Evolutionary conservation across 2,888 invertebrate species (phyloP), one percentile per base, ranked within the genome.

Genomic region (Tetanocera ferruginea): DNA sequence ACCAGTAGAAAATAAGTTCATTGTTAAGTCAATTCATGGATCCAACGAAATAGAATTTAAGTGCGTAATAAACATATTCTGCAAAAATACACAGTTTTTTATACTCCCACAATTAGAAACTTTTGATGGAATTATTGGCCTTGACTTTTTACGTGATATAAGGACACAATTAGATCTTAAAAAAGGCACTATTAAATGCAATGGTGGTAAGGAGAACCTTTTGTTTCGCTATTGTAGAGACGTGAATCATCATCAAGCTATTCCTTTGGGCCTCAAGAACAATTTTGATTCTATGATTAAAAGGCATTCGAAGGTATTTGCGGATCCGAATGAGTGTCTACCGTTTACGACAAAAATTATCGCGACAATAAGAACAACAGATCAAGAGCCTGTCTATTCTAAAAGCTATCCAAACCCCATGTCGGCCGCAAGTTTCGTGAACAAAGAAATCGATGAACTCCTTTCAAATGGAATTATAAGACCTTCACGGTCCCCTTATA

Each of bases 401-500:
- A 55, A 23, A 23, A 19, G 19, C 55, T 55, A 17, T 9, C 55
- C 55, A 19, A n/a, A 55, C n/a, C 14, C 64, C 5, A 73, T 76
- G 1, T 5, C 69, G 0, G 73, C 23, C 0, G 37, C 37, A 37
- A 37, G 8, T 4, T 37, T 37, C 37, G 37, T 37, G 37, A 37
- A 37, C 37, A 37, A 37, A 37, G 37, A 37, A 8, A 8, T 37
- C 8, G 8, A 37, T 37, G 37, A 37, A 8, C 37, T 37, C 8
- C 37, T 37, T 37, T 5, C 37, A 37, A 43, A 79, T 23, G 76
- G 5, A 66, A 80, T 67, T 49, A 76, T 77, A 17, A 57, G 79
- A 23, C 60, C 72, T 14, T 76, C 77, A 9, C 52, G 71, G 19
- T 78, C 78, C 3, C 80, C 78, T n/a, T 80, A 76, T 23, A 79